These are phyloP conservation scores for Siderastrea radians DNA, from an alignment of 92 coral and sea anemone genomes.

Conservation along the genomic window DNA sequence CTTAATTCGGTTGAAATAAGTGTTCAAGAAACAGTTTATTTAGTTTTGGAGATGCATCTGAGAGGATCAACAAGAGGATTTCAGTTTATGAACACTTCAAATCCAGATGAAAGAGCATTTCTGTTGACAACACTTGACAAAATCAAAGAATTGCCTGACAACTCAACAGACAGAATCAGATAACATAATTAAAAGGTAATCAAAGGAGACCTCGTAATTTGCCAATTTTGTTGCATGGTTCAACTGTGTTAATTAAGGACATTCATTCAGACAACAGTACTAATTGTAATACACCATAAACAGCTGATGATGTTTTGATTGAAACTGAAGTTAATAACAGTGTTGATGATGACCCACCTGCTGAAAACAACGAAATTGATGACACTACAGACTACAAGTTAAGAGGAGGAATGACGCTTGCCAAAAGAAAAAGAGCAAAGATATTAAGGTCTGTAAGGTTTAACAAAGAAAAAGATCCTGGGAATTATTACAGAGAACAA, in stretches of 20 bases:
- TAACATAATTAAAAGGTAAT: constrained; percentile 64
- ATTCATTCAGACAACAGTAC: constrained; percentile 16
- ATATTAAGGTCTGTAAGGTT: constrained; percentile 48
- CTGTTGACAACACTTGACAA: constrained; percentile 52
- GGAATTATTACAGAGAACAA: constrained; percentile 61
- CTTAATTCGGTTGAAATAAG: constrained; percentile 58
- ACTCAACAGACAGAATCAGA: constrained; percentile 59
- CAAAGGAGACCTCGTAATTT: constrained; percentile 66
- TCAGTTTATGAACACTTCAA: constrained; percentile 63
- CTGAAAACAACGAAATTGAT: constrained; percentile 20
- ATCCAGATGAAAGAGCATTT: constrained; percentile 62
- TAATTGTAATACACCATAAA: constrained; percentile 25
- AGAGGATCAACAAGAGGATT: constrained; percentile 65
- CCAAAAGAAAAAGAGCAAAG: constrained; percentile 38
- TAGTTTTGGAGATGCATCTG: constrained; percentile 71
- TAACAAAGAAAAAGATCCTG: constrained; percentile 58
- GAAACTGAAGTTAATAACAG: constrained; percentile 54
- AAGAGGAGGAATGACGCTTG: constrained; percentile 60
- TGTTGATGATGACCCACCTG: constrained; percentile 49
- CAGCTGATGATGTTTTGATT: constrained; percentile 44
- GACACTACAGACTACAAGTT: constrained; percentile 26
- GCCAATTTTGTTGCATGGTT: constrained; percentile 82
- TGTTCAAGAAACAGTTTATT: constrained; percentile 68
- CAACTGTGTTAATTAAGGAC: constrained; percentile 63
- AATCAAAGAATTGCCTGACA: constrained; percentile 70